phyloP scores from a whole-genome alignment of 2,888 invertebrate species.

The Ichneumon xanthorius region DNA sequence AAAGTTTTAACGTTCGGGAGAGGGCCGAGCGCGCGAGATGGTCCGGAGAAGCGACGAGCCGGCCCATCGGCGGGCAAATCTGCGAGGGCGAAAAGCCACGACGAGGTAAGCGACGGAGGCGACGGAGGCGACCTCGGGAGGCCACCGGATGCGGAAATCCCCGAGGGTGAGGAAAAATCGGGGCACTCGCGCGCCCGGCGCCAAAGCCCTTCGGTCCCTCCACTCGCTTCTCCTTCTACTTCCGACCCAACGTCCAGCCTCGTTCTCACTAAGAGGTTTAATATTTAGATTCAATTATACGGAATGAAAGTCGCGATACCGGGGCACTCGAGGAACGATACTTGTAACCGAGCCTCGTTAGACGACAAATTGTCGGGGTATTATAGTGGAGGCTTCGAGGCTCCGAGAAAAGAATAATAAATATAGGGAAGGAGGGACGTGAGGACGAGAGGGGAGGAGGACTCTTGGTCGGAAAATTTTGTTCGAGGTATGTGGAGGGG shows the following conservation, averaged over 20 bases:
- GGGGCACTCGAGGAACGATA: constrained; percentile 61
- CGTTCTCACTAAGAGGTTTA: constrained; percentile 72
- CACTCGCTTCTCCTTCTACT: neutral
- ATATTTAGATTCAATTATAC: constrained; percentile 83
- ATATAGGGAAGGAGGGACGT: neutral
- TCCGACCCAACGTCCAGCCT: constrained; percentile 23
- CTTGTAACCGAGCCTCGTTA: constrained; percentile 74
- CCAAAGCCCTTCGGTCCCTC: constrained; percentile 46
- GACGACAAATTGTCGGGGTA: constrained; percentile 79
- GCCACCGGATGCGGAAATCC: constrained; percentile 17
- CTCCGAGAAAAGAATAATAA: neutral
- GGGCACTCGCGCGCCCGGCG: constrained; percentile 28
- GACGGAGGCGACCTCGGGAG: constrained; percentile 61
- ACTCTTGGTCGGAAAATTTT: neutral
- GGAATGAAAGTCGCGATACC: constrained; percentile 64
- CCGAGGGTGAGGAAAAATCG: constrained; percentile 57
- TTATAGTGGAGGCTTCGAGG: neutral
- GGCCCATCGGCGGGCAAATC: constrained; percentile 47
- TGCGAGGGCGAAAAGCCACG: constrained; percentile 60
- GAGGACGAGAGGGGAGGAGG: neutral
- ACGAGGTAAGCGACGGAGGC: constrained; percentile 75
- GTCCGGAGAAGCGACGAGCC: constrained; percentile 48
- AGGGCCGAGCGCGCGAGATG: constrained; percentile 38
- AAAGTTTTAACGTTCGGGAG: constrained; percentile 76
- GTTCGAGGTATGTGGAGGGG: too few relatives aligned